Percentiles rank a stretch among this genome's conserved stretches.
Conservation (phyloP, 2,888 invertebrate genomes). For the Taphrorychus bicolor region DNA sequence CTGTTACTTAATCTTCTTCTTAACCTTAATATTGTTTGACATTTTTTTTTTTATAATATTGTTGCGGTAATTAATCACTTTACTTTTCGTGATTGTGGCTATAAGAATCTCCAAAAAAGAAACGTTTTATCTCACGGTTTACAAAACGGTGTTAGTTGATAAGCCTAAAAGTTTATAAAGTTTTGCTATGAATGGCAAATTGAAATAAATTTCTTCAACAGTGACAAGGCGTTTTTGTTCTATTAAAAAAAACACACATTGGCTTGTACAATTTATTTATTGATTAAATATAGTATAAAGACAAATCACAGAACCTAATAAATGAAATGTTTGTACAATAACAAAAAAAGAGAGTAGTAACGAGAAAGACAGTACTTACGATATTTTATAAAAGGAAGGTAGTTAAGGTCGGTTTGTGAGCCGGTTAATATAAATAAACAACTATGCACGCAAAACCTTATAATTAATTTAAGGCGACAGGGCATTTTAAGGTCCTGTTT, state of each 20-base stretch:
- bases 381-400: too few species aligned
- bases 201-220: conserved; percentile 8
- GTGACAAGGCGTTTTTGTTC: neutral
- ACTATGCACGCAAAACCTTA: too few species aligned
- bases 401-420: too few species aligned
- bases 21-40: neutral
- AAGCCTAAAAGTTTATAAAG: conserved; percentile 19
- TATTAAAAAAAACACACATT: neutral
- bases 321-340: neutral
- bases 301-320: neutral
- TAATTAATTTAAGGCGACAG: too few species aligned
- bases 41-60: too few species aligned
- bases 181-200: conserved; percentile 21
- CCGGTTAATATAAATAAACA: too few species aligned
- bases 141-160: conserved; percentile 27
- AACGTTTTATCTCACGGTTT: neutral
- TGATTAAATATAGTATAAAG: neutral
- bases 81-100: neutral
- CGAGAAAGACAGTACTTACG: too few species aligned
- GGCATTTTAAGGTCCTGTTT: too few species aligned
- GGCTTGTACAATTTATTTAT: neutral
- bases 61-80: neutral
- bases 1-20: conserved; percentile 11
- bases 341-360: too few species aligned
- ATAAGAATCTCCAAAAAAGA: neutral